Percentiles rank a stretch among this genome's conserved stretches.
Evolutionary conservation across 2,113 vertebrate species (phyloP).

Genomic region (Spermophilus dauricus): DNA sequence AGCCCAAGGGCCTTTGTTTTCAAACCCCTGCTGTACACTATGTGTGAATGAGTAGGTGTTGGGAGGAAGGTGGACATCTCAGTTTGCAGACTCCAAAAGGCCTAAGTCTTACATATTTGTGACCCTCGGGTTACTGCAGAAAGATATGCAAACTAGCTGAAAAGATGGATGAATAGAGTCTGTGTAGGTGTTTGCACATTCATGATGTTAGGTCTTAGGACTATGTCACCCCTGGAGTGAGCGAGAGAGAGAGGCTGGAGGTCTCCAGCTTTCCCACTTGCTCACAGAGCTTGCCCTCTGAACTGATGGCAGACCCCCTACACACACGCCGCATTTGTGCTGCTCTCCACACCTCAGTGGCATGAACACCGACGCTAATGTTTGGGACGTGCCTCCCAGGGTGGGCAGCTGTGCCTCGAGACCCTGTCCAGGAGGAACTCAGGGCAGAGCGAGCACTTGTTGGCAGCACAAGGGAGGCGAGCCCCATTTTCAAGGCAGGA

Average conservation of each 20-base stretch:
- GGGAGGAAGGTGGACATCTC: not conserved
- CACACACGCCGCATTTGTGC: not conserved
- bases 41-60: not conserved
- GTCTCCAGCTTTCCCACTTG: not conserved
- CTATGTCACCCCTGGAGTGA: not conserved
- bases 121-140: not conserved
- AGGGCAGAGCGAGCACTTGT: not conserved
- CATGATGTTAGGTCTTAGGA: not conserved
- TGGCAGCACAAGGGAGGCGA: not conserved
- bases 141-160: not conserved
- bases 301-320: not conserved
- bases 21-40: not conserved
- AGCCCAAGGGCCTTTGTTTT: not conserved
- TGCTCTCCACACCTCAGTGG: too few relatives aligned
- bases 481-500: too few relatives aligned
- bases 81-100: conserved; percentile 23
- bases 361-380: not conserved
- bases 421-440: not conserved
- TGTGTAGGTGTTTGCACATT: not conserved
- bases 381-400: not conserved
- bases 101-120: not conserved
- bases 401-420: not conserved
- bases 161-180: not conserved
- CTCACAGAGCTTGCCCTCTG: not conserved
- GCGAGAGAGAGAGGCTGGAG: not conserved